These are phyloP conservation scores for Oreotrochilus melanogaster DNA, from an alignment of 2,113 vertebrate genomes.

Conservation along the genomic window DNA sequence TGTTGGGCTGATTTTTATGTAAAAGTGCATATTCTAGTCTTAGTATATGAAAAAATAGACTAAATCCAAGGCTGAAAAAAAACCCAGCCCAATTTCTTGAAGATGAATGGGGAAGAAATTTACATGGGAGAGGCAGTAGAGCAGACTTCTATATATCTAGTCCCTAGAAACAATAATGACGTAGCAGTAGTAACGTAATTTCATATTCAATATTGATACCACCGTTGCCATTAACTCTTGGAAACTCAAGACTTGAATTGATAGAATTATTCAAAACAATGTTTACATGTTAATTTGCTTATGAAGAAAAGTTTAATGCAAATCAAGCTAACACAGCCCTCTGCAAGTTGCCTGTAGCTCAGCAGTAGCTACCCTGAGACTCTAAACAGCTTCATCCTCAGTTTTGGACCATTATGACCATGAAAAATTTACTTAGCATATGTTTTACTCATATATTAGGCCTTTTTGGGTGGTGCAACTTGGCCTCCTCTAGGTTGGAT, in stretches of 20 bases:
- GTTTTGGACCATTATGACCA: neutral
- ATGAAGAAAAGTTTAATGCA: neutral
- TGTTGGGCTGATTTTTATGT: neutral
- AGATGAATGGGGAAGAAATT: fast-evolving
- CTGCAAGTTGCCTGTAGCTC: neutral
- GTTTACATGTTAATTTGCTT: neutral
- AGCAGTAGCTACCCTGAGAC: neutral
- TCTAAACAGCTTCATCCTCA: neutral
- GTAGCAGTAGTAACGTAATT: neutral
- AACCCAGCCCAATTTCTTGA: neutral
- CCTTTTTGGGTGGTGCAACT: neutral
- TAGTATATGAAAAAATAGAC: neutral
- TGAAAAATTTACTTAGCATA: neutral
- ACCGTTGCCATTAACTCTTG: neutral
- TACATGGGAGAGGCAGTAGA: neutral
- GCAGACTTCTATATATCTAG: neutral
- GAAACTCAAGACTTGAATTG: neutral
- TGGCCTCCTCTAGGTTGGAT: neutral
- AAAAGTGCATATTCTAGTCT: neutral
- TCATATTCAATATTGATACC: neutral
- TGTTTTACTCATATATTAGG: fast-evolving
- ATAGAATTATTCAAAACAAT: neutral
- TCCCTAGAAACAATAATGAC: neutral
- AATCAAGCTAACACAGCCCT: neutral
- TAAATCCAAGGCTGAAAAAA: neutral